A percentile compares a stretch with the other conserved stretches of the same genome.
These are phyloP conservation scores for Zaprionus ornatus DNA, from an alignment of 1,140 invertebrate species.

Conservation along the genomic window DNA sequence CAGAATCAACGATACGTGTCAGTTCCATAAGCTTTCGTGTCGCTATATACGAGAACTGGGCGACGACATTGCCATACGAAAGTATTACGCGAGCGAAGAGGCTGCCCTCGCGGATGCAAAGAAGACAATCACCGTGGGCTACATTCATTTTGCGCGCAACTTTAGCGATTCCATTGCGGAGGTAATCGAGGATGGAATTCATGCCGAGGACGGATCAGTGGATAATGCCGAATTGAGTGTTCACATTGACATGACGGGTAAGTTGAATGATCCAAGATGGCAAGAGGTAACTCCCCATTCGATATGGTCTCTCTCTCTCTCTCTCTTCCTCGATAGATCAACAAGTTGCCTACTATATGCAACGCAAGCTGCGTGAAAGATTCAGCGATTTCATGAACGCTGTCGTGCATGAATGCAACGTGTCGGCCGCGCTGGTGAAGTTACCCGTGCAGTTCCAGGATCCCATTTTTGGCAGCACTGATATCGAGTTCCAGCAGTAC, in stretches of 20 bases:
- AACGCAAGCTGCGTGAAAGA: conserved; percentile 86
- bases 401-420: conserved; percentile 86
- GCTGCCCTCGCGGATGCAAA: conserved; percentile 87
- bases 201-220: conserved; percentile 84
- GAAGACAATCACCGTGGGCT: conserved; percentile 87
- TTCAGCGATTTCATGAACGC: conserved; percentile 86
- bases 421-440: conserved; percentile 85
- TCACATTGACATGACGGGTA: conserved; percentile 83
- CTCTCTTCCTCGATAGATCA: conserved; percentile 84
- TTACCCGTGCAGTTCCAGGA: conserved; percentile 88
- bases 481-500: conserved; percentile 88
- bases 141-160: conserved; percentile 89
- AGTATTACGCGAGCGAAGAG: conserved; percentile 62
- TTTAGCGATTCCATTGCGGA: conserved; percentile 88
- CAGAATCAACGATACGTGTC: conserved; percentile 80
- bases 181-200: conserved; percentile 85
- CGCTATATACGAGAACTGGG: conserved; percentile 85
- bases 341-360: conserved; percentile 88
- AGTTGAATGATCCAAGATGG: background rate
- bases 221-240: conserved; percentile 87
- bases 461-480: conserved; percentile 88
- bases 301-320: background rate
- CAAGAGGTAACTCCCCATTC: background rate
- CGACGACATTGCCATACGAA: conserved; percentile 81
- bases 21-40: conserved; percentile 86